Percentiles rank a stretch among this genome's conserved stretches.
phyloP scores from a whole-genome alignment of 2,888 invertebrate species.

The Heteropelma amictum region DNA sequence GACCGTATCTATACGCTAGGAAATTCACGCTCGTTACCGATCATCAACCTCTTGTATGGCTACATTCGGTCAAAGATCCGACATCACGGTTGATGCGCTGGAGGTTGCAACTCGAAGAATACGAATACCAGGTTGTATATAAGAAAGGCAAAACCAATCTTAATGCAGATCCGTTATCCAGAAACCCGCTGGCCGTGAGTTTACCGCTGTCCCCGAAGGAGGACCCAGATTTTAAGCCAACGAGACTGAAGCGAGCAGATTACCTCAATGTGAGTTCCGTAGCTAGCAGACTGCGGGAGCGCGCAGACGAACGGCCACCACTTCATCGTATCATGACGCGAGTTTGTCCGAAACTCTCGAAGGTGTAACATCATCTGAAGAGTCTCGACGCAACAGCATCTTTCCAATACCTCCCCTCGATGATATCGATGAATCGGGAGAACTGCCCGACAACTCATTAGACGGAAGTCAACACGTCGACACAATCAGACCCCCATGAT shows the following conservation, averaged over 20 bases:
- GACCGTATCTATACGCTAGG: too few relatives aligned
- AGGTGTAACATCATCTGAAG: too few relatives aligned
- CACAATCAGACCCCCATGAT: too few relatives aligned
- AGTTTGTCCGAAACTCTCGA: too few relatives aligned
- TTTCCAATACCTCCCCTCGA: too few relatives aligned
- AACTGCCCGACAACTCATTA: too few relatives aligned
- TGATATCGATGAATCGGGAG: too few relatives aligned
- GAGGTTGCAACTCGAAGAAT: conserved; percentile 44
- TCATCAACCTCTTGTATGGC: conserved; percentile 62
- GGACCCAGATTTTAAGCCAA: background rate
- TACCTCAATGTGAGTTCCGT: background rate
- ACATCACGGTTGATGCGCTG: conserved; percentile 60
- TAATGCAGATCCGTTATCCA: too few relatives aligned
- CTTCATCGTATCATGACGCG: too few relatives aligned
- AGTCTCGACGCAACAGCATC: too few relatives aligned
- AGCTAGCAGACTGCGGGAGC: background rate
- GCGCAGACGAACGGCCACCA: too few relatives aligned
- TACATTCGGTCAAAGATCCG: conserved; percentile 59
- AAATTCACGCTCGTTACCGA: conserved; percentile 66
- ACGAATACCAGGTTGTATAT: background rate
- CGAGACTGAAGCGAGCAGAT: background rate
- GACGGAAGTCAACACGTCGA: too few relatives aligned
- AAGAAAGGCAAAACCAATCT: background rate
- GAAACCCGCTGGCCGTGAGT: background rate
- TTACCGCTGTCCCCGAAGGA: background rate